Base-by-base conservation (phyloP, 2,797 vertebrate genomes). In the Pantherophis alleghaniensis region DNA sequence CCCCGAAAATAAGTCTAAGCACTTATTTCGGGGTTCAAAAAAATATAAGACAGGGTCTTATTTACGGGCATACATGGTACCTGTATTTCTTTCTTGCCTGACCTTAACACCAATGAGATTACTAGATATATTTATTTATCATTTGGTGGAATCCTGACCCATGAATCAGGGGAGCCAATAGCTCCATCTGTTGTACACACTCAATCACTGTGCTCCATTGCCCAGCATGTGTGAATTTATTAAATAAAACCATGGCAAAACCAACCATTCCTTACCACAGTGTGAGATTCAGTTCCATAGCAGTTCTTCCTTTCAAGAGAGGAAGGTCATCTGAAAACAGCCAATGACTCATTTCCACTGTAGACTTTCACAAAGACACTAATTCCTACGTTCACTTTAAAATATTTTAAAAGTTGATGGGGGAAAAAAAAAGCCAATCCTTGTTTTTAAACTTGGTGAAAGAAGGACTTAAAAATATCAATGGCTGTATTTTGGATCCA, bases 401-500 rank as follows among this genome's bases (percentile, higher is more conserved):
- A 87, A 53, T 26, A 55, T 60, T 90, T 87, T 89, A 42, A 28
- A 74, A 2, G n/a, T 14, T 26, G 13, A 83, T 90, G 51, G 51
- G 13, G 26, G 60, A n/a, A 7, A 88, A 11, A 42, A 60, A 14
- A 63, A 47, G 32, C 86, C 87, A 91, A 63, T 66, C 57, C 22
- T 59, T 59, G 51, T 74, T 3, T 83, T 88, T 88, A 63, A 83
- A 69, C 79, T 69, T 47, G 90, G 90, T 69, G 88, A n/a, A 92
- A 63, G 60, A 47, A 32, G 22, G 18, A 56, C 42, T 87, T 87
- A 89, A 92, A 57, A 59, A 20, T 63, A 60, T 87, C 92, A 90
- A 2, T 74, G 74, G 87, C 13, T 94, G 42, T 47, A 86, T 91
- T 91, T 91, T 93, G 93, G 90, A 63, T 37, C 26, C 5, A 56